These are phyloP conservation scores for Charanyca ferruginea DNA, from an alignment of 2,888 invertebrate species.

Conservation along the genomic window DNA sequence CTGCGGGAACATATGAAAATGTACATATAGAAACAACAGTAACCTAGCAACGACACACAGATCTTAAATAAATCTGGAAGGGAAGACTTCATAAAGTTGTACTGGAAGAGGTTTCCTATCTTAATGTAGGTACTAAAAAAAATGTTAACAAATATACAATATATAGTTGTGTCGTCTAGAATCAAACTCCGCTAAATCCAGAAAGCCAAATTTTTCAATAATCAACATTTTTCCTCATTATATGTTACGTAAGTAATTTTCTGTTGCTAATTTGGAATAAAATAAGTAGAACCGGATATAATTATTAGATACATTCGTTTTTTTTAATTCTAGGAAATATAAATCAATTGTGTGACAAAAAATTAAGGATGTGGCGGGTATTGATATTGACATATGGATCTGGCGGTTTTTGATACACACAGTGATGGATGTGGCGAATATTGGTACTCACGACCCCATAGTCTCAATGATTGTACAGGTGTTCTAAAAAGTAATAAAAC, in stretches of 20 bases:
- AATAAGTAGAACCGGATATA: slow-evolving; percentile 1
- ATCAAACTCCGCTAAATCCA: slow-evolving; percentile 10
- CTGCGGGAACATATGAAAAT: no score
- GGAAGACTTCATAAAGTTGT: no score
- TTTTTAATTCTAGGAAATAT: slow-evolving; percentile 6
- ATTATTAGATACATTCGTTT: slow-evolving; percentile 6
- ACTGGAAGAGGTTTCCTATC: no score
- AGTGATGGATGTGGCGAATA: slow-evolving; percentile 9
- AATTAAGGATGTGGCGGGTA: background rate
- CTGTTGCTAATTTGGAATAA: slow-evolving; percentile 10
- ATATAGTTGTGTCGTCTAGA: no score
- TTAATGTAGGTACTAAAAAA: no score
- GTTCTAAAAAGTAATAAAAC: slow-evolving; percentile 27
- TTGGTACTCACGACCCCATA: slow-evolving; percentile 10
- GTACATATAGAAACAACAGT: no score
- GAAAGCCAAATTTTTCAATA: slow-evolving; percentile 13
- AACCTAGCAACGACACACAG: no score
- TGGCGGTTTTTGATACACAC: slow-evolving; percentile 11
- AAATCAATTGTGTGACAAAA: slow-evolving; percentile 1
- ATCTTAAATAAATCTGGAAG: no score
- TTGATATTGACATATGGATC: slow-evolving; percentile 9
- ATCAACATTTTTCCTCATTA: slow-evolving; percentile 1
- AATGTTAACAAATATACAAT: no score
- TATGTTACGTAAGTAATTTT: slow-evolving; percentile 8
- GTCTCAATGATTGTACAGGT: slow-evolving; percentile 10